Conservation (phyloP, 1,140 invertebrate genomes). For the Drosophila nasuta region DNA sequence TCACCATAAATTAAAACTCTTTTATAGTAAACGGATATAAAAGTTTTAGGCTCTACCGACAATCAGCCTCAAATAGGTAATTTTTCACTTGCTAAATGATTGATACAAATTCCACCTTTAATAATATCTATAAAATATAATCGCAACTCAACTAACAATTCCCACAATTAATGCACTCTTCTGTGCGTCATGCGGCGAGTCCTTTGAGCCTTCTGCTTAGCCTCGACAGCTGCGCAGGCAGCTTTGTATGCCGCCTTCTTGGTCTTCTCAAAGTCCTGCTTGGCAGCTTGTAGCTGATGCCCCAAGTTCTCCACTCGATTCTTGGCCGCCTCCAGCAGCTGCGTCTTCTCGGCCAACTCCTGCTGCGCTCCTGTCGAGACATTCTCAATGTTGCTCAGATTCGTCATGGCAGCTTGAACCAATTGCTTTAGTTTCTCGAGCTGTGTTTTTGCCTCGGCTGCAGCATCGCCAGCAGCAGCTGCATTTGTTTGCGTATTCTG, state of each 20-base stretch:
- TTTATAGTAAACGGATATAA: no score
- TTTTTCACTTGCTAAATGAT: no score
- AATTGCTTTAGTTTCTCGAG: slow-evolving; percentile 76
- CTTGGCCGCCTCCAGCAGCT: slow-evolving; percentile 87
- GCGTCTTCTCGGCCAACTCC: slow-evolving; percentile 87
- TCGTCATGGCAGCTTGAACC: slow-evolving; percentile 84
- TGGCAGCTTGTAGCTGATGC: slow-evolving; percentile 86
- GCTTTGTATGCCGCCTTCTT: slow-evolving; percentile 88
- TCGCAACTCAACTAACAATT: neutral
- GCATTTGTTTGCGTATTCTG: slow-evolving; percentile 87
- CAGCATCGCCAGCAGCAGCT: slow-evolving; percentile 85
- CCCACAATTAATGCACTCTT: neutral
- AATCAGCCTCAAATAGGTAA: no score
- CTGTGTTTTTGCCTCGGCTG: slow-evolving; percentile 85
- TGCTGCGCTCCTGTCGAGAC: slow-evolving; percentile 50
- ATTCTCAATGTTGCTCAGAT: slow-evolving; percentile 87
- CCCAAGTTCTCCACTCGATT: slow-evolving; percentile 86
- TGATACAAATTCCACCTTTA: no score
- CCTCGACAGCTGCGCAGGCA: slow-evolving; percentile 87
- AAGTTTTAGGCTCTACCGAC: no score
- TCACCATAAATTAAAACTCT: no score
- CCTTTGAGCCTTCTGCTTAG: slow-evolving; percentile 74
- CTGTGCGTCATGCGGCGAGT: neutral
- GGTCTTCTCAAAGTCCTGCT: slow-evolving; percentile 87
- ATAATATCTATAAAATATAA: slow-evolving; percentile 2